A percentile compares a stretch with the other conserved stretches of the same genome.
phyloP scores from a whole-genome alignment of 1,140 invertebrate genomes.

The Pygmarrhopalites habei region DNA sequence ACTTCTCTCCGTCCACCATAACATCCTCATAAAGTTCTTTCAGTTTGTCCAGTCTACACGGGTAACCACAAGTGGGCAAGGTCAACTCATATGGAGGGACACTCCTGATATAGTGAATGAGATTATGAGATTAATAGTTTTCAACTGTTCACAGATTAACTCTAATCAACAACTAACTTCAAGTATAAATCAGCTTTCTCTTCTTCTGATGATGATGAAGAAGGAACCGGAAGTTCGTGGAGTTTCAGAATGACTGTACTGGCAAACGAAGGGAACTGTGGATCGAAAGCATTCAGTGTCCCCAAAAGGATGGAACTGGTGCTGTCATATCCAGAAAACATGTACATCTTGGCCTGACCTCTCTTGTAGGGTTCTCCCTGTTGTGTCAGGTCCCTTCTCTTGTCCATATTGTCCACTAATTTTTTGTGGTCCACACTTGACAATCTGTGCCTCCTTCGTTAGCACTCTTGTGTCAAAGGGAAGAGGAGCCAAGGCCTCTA shows the following conservation, averaged over 20 bases:
- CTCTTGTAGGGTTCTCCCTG: neutral
- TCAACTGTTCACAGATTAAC: too few relatives aligned
- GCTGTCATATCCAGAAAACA: constrained; percentile 77
- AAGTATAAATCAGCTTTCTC: too few relatives aligned
- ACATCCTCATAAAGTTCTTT: neutral
- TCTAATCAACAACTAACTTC: too few relatives aligned
- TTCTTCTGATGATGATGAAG: too few relatives aligned
- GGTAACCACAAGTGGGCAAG: constrained; percentile 12
- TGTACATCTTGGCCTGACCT: constrained; percentile 52
- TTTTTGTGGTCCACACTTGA: constrained; percentile 53
- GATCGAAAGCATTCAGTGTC: constrained; percentile 51
- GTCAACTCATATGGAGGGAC: constrained; percentile 13
- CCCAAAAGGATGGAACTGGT: constrained; percentile 68
- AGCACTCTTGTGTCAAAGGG: constrained; percentile 49
- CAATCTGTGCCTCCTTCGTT: constrained; percentile 47
- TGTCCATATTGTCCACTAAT: constrained; percentile 54
- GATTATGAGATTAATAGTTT: constrained; percentile 64
- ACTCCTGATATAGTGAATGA: constrained; percentile 43
- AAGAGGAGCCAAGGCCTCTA: constrained; percentile 46
- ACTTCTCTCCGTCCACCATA: too few relatives aligned
- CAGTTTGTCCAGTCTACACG: constrained; percentile 7
- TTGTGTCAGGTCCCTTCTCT: neutral
- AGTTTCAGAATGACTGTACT: too few relatives aligned
- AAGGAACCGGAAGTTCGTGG: too few relatives aligned
- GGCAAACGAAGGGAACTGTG: too few relatives aligned